Percentiles rank a stretch among this genome's conserved stretches.
phyloP scores from a whole-genome alignment of 2,888 invertebrate species.

The Leucania comma region DNA sequence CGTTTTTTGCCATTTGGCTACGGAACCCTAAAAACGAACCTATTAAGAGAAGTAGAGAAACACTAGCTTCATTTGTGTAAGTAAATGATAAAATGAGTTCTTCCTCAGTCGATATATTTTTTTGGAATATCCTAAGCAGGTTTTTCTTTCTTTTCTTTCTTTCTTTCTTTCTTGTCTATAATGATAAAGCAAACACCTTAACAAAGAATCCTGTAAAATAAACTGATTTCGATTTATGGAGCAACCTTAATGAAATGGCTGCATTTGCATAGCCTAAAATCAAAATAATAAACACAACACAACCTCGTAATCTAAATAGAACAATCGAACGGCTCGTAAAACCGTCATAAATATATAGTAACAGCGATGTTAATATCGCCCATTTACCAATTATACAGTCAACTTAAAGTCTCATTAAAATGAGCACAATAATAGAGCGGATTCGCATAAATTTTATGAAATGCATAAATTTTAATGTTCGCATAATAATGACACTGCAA shows the following conservation, averaged over 20 bases:
- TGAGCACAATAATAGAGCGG: slow-evolving; percentile 52
- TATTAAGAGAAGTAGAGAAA: no score
- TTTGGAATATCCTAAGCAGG: no score
- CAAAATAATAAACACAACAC: not conserved
- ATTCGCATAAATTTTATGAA: slow-evolving; percentile 53
- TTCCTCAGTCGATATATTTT: no score
- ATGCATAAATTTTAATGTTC: slow-evolving; percentile 53
- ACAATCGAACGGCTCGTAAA: slow-evolving; percentile 19
- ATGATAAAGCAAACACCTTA: no score
- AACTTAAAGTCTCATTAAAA: slow-evolving; percentile 60
- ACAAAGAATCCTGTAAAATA: no score
- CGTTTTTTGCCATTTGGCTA: not conserved
- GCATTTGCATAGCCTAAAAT: not conserved
- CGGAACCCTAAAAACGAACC: no score
- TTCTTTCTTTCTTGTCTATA: no score
- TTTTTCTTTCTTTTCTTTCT: no score
- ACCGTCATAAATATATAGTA: slow-evolving; percentile 30
- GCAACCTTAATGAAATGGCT: no score
- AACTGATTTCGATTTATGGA: no score
- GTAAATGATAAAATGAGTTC: no score
- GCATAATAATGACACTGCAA: slow-evolving; percentile 54
- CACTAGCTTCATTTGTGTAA: no score
- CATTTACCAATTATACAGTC: slow-evolving; percentile 51
- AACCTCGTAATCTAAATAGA: slow-evolving; percentile 24
- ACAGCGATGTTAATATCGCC: slow-evolving; percentile 33